Percentiles rank a stretch among this genome's conserved stretches.
Conservation (phyloP, 2,113 vertebrate species). For the Petrocephalus zakoni region DNA sequence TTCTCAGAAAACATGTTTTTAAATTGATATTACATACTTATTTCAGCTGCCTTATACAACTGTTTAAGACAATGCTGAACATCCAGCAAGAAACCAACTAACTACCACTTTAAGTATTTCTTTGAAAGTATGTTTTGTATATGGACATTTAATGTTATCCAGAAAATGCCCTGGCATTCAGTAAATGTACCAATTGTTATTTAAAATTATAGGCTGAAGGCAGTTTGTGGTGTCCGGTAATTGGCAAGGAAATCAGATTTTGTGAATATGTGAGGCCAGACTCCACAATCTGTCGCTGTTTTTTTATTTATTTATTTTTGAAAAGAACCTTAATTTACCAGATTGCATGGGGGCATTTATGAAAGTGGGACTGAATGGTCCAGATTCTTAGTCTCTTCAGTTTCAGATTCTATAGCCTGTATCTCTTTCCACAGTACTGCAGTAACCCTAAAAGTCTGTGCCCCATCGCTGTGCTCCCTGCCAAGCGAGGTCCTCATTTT, state of each 20-base stretch:
- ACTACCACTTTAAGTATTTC: background rate
- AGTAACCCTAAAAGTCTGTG: background rate
- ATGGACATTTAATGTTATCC: background rate
- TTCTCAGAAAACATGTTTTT: background rate
- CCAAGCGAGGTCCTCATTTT: background rate
- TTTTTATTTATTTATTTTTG: background rate
- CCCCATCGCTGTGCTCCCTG: background rate
- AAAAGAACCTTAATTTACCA: background rate
- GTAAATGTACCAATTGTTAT: background rate
- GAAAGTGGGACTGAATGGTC: background rate
- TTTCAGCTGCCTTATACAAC: background rate
- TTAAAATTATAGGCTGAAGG: background rate
- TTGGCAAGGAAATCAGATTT: background rate
- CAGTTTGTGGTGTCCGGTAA: background rate
- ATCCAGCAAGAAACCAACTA: background rate
- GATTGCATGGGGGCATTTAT: background rate
- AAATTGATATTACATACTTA: background rate
- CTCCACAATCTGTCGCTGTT: background rate
- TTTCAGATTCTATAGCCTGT: background rate
- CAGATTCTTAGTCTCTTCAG: background rate
- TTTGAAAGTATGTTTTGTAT: background rate
- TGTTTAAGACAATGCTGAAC: background rate
- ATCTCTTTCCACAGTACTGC: background rate
- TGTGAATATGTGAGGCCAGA: conserved; percentile 1
- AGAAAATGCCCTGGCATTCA: background rate